A percentile compares a stretch with the other conserved stretches of the same genome.
phyloP scores from a whole-genome alignment of 2,888 invertebrate genomes.

The Corbicula japonica region DNA sequence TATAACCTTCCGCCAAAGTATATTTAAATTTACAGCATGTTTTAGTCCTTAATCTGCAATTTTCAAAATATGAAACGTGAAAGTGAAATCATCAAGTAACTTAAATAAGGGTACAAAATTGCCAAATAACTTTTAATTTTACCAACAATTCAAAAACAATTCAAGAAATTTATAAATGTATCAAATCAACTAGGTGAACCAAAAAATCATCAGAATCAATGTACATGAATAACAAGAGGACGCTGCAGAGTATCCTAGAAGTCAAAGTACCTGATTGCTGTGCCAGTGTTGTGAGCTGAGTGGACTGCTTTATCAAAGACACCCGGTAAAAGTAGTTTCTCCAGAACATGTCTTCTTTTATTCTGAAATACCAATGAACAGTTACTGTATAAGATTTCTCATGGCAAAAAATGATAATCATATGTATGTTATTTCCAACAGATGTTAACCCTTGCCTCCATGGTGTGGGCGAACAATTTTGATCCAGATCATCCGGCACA shows the following conservation, averaged over 20 bases:
- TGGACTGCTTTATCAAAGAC: conserved; percentile 98
- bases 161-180: too few species aligned
- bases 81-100: too few species aligned
- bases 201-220: background rate
- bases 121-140: too few species aligned
- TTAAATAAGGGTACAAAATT: too few species aligned
- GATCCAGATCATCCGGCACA: too few species aligned
- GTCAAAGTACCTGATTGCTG: conserved; percentile 84
- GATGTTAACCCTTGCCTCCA: too few species aligned
- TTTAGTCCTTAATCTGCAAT: background rate
- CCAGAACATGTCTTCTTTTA: conserved; percentile 99
- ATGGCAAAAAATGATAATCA: too few species aligned
- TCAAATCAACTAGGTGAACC: too few species aligned
- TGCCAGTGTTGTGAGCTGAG: conserved; percentile 91
- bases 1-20: background rate
- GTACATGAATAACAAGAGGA: background rate
- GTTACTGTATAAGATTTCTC: too few species aligned
- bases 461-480: too few species aligned
- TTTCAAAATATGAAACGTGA: background rate
- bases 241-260: background rate
- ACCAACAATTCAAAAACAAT: too few species aligned
- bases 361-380: conserved; percentile 85
- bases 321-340: conserved; percentile 99
- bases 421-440: too few species aligned
- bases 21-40: background rate